phyloP scores from a whole-genome alignment of 1,140 invertebrate species.

The Calycopis cecrops region DNA sequence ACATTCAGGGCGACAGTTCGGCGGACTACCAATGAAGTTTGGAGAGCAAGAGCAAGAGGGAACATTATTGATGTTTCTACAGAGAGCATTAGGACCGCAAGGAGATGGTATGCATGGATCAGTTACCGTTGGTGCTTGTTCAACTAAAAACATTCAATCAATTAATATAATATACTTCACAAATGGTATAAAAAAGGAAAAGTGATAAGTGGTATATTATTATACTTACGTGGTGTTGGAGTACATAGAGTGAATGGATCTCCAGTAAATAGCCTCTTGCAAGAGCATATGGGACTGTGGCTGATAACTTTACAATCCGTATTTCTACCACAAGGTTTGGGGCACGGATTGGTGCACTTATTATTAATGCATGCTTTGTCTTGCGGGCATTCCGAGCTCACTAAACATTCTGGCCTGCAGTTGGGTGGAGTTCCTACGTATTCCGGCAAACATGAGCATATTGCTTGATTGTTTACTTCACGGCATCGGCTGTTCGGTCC shows the following conservation, averaged over 20 bases:
- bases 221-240: slow-evolving; percentile 71
- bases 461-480: slow-evolving; percentile 71
- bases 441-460: slow-evolving; percentile 79
- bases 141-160: slow-evolving; percentile 67
- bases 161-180: slow-evolving; percentile 54
- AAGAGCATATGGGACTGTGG: slow-evolving; percentile 81
- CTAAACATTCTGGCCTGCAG: slow-evolving; percentile 78
- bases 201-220: slow-evolving; percentile 11
- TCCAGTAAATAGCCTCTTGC: slow-evolving; percentile 76
- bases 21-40: slow-evolving; percentile 81
- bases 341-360: slow-evolving; percentile 79
- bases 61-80: slow-evolving; percentile 76
- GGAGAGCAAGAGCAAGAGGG: slow-evolving; percentile 80
- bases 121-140: slow-evolving; percentile 33
- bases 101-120: slow-evolving; percentile 81
- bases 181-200: slow-evolving; percentile 6
- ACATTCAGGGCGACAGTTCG: slow-evolving; percentile 83
- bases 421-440: slow-evolving; percentile 77
- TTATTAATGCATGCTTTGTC: slow-evolving; percentile 78
- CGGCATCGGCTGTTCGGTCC: slow-evolving; percentile 81
- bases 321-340: slow-evolving; percentile 77
- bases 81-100: slow-evolving; percentile 83
- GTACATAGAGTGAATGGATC: slow-evolving; percentile 81
- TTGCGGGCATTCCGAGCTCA: slow-evolving; percentile 77
- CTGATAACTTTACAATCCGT: slow-evolving; percentile 80